phyloP scores from a whole-genome alignment of 2,797 vertebrate species.

The Sciurus vulgaris region DNA sequence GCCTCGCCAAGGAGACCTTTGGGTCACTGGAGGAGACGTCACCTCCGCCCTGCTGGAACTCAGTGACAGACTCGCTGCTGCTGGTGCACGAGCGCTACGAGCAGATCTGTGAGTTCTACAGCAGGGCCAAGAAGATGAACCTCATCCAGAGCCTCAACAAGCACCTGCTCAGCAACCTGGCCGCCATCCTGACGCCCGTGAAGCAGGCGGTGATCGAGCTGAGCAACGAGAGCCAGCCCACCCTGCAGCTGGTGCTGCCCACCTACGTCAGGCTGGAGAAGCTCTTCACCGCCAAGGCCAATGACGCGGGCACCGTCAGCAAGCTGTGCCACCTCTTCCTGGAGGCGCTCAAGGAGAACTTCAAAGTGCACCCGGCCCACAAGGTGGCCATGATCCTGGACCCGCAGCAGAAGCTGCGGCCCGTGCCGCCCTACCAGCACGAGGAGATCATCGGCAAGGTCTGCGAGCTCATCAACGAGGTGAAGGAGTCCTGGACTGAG shows the following conservation, averaged over 20 bases:
- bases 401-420: slow-evolving; percentile 97
- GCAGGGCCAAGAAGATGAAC: slow-evolving; percentile 96
- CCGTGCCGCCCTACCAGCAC: slow-evolving; percentile 97
- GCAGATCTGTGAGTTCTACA: slow-evolving; percentile 97
- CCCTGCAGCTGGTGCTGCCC: slow-evolving; percentile 97
- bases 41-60: slow-evolving; percentile 97
- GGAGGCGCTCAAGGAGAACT: slow-evolving; percentile 98
- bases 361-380: slow-evolving; percentile 97
- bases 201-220: slow-evolving; percentile 96
- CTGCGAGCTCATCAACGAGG: slow-evolving; percentile 95
- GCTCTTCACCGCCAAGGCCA: slow-evolving; percentile 98
- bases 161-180: slow-evolving; percentile 96
- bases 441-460: slow-evolving; percentile 98
- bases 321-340: slow-evolving; percentile 99
- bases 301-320: slow-evolving; percentile 95
- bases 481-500: slow-evolving; percentile 90
- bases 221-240: slow-evolving; percentile 95
- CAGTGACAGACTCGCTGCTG: slow-evolving; percentile 95
- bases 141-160: slow-evolving; percentile 98
- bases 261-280: slow-evolving; percentile 98
- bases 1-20: slow-evolving; percentile 91
- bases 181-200: slow-evolving; percentile 94
- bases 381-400: slow-evolving; percentile 99
- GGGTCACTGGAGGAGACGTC: slow-evolving; percentile 93
- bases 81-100: slow-evolving; percentile 97